A percentile compares a stretch with the other conserved stretches of the same genome.
Conservation (phyloP, 1,140 invertebrate species). For the Psilanteris sp. region DNA sequence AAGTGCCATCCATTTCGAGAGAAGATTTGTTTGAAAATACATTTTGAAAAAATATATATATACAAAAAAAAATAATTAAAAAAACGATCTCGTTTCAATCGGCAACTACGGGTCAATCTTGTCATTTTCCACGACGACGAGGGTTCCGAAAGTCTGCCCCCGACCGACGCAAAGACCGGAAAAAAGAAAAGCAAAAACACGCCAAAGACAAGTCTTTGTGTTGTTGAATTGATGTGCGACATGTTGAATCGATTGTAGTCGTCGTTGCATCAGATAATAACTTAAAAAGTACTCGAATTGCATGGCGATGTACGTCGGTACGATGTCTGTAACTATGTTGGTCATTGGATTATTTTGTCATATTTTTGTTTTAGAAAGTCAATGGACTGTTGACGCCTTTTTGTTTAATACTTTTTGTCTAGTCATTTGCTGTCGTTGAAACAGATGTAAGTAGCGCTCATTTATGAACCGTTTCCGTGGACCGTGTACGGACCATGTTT, state of each 20-base stretch:
- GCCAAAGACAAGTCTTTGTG: conserved; percentile 29
- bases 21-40: conserved; percentile 34
- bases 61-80: too few species aligned
- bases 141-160: conserved; percentile 22
- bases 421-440: neutral
- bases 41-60: neutral
- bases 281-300: conserved; percentile 24
- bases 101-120: conserved; percentile 76
- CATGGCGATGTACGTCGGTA: conserved; percentile 46
- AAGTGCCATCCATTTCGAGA: conserved; percentile 65
- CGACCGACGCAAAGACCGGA: conserved; percentile 1
- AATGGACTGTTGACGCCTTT: conserved; percentile 18
- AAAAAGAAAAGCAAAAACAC: conserved; percentile 6
- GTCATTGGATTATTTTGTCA: conserved; percentile 28
- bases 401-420: conserved; percentile 6
- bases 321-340: conserved; percentile 43
- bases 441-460: conserved; percentile 4
- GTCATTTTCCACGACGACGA: conserved; percentile 72
- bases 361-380: conserved; percentile 34
- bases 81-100: conserved; percentile 49
- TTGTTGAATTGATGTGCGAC: conserved; percentile 29
- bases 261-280: conserved; percentile 23
- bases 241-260: conserved; percentile 39
- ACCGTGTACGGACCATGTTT: neutral
- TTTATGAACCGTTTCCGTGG: conserved; percentile 1